Evolutionary conservation across 2,888 invertebrate genomes (phyloP).

Genomic region (Matsumyia berberina): DNA sequence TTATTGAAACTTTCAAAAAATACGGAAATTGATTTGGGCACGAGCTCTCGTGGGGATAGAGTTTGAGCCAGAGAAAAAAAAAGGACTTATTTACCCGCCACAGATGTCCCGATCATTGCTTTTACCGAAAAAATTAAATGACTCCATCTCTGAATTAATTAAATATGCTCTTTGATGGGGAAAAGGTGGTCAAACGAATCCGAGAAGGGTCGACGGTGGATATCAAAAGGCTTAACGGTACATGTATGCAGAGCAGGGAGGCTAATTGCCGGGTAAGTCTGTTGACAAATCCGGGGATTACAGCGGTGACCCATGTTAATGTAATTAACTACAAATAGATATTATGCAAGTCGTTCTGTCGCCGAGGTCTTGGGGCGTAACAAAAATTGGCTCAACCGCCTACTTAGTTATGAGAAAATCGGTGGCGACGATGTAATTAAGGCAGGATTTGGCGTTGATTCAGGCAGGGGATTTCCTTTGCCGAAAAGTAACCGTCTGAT

Average conservation of each 20-base stretch:
- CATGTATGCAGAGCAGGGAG: neutral
- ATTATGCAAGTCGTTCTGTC: too few relatives aligned
- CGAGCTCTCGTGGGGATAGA: neutral
- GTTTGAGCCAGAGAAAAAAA: neutral
- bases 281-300: constrained; percentile 8
- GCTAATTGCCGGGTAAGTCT: neutral
- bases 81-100: neutral
- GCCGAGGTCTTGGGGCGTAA: too few relatives aligned
- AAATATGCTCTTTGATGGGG: neutral
- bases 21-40: constrained; percentile 12
- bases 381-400: too few relatives aligned
- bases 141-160: constrained; percentile 6
- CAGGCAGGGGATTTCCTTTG: too few relatives aligned
- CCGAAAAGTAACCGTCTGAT: too few relatives aligned
- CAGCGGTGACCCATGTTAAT: neutral
- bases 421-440: too few relatives aligned
- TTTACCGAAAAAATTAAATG: constrained; percentile 21
- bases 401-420: too few relatives aligned
- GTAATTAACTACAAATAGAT: constrained; percentile 5
- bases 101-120: constrained; percentile 21
- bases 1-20: constrained; percentile 9
- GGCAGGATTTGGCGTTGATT: too few relatives aligned
- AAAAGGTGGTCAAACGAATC: too few relatives aligned
- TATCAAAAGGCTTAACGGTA: constrained; percentile 1
- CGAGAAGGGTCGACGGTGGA: neutral